Evolutionary conservation across 2,888 invertebrate genomes (phyloP), one percentile per base, ranked within the genome.

Genomic region (Girardia tigrina): DNA sequence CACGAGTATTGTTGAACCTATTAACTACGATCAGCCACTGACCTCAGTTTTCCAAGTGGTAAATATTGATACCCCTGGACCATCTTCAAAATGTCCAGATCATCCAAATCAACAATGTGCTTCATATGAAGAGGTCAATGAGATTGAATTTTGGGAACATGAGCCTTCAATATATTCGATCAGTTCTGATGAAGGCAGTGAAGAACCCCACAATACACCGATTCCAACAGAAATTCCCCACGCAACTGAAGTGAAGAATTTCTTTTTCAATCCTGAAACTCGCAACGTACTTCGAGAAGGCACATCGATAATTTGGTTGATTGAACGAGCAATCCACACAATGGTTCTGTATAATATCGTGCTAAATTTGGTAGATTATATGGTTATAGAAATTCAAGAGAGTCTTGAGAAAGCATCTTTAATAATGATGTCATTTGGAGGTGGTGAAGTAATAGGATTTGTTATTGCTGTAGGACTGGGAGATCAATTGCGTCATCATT

Each of bases 371-470:
- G 71, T 71, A 2, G 71, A 71, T 23, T 71, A 71, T 23, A 71
- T 71, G 71, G 28, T 29, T 2, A 28, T 71, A 23, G 71, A 28
- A 23, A 29, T 71, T 27, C 71, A 29, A 71, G 71, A 71, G n/a
- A 71, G 71, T 71, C 26, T 71, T 14, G 71, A 71, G 20, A 27
- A 71, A 26, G 71, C 28, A 26, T 71, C 71, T 4, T 6, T 71
- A 28, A 23, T 71, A 28, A 71, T 29, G 28, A 27, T 71, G 71
- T 28, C 71, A 2, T 71, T 71, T 29, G 71, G 71, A 12, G 71
- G 71, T 27, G 71, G 71, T n/a, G 71, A 71, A 28, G 71, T 71
- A 12, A 29, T 71, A n/a, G 71, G 71, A 8, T 29, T 71, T 71
- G 28, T 71, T n/a, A 71, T 71, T 29, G 6, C 71, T 71, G 71